A percentile compares a stretch with the other conserved stretches of the same genome.
These are phyloP conservation scores for Spongia lamella DNA, from an alignment of 37 sponge, comb jelly and placozoan species.

Conservation along the genomic window DNA sequence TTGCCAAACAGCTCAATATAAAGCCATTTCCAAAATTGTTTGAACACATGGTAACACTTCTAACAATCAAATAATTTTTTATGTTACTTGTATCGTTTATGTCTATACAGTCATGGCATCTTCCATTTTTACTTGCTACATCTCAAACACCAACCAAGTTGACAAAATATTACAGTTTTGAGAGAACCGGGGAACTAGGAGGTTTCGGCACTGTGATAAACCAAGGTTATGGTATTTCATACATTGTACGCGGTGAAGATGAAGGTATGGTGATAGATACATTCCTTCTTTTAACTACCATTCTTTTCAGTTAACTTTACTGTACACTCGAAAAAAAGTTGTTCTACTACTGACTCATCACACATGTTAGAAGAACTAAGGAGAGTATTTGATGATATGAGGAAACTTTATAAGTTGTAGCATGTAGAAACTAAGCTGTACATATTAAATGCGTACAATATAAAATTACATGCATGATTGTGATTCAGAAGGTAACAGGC, in stretches of 20 bases:
- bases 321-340: slow-evolving; percentile 59
- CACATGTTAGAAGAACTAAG: slow-evolving; percentile 33
- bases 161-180: background rate
- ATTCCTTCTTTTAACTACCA: background rate
- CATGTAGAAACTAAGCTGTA: no score
- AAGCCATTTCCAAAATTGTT: slow-evolving; percentile 75
- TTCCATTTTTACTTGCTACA: slow-evolving; percentile 66
- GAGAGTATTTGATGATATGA: slow-evolving; percentile 55
- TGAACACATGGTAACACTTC: slow-evolving; percentile 51
- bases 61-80: background rate
- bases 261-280: slow-evolving; percentile 24
- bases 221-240: slow-evolving; percentile 88
- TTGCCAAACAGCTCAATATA: slow-evolving; percentile 68
- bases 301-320: slow-evolving; percentile 38
- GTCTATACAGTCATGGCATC: slow-evolving; percentile 45
- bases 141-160: slow-evolving; percentile 72
- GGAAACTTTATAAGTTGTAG: slow-evolving; percentile 7
- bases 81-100: background rate
- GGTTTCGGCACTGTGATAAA: slow-evolving; percentile 89
- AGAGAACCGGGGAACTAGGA: slow-evolving; percentile 40
- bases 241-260: slow-evolving; percentile 85
- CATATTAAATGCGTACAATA: no score
- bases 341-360: slow-evolving; percentile 38
- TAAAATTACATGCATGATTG: no score
- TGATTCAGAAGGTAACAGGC: no score